Conservation (phyloP, 2,797 vertebrate genomes). For the Spondyliosoma cantharus region DNA sequence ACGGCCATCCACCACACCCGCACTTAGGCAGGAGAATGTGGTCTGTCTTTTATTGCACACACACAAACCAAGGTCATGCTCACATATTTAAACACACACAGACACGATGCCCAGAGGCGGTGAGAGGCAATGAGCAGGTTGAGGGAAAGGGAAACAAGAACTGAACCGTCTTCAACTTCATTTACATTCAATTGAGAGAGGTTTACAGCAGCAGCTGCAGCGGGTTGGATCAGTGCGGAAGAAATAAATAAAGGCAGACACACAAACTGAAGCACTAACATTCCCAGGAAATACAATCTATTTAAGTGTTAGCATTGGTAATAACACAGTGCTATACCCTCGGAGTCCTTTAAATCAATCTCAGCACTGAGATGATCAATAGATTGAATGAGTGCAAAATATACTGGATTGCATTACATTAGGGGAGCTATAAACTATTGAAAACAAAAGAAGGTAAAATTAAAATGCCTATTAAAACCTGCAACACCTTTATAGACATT, state of each 20-base stretch:
- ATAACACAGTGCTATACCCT: background rate
- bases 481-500: background rate
- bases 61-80: constrained; percentile 43
- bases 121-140: constrained; percentile 22
- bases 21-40: constrained; percentile 26
- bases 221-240: background rate
- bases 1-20: constrained; percentile 10
- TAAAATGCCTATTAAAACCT: background rate
- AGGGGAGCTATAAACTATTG: background rate
- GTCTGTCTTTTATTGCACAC: constrained; percentile 14
- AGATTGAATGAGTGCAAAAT: background rate
- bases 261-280: constrained; percentile 13
- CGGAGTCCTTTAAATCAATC: constrained; percentile 3
- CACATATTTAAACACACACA: constrained; percentile 13
- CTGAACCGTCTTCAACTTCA: constrained; percentile 36
- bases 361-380: constrained; percentile 17
- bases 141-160: constrained; percentile 25
- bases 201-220: constrained; percentile 35
- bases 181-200: constrained; percentile 50
- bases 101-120: constrained; percentile 34
- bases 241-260: constrained; percentile 31
- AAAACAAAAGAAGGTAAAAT: background rate
- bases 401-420: background rate
- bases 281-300: constrained; percentile 35
- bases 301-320: constrained; percentile 45